Conservation (phyloP, 2,888 invertebrate species). For the Nyleta sp. region DNA sequence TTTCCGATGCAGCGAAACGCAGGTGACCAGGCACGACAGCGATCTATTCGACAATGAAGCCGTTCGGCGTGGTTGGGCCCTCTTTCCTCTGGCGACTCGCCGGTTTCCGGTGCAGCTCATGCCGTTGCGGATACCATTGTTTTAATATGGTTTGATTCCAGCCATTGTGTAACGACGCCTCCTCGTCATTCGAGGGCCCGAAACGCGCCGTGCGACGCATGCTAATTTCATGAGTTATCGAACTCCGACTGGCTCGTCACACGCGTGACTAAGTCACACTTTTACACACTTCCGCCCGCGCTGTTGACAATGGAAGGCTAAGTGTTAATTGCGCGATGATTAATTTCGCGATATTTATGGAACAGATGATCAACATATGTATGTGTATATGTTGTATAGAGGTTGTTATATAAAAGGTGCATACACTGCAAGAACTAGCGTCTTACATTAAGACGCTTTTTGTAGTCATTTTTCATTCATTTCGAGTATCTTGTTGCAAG, state of each 20-base stretch:
- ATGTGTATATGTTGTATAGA: too few species aligned
- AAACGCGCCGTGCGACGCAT: conserved; percentile 71
- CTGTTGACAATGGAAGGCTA: conserved; percentile 1
- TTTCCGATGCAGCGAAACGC: conserved; percentile 16
- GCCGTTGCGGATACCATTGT: conserved; percentile 74
- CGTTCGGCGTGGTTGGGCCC: conserved; percentile 71
- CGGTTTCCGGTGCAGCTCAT: conserved; percentile 69
- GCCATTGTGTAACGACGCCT: conserved; percentile 76
- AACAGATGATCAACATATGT: too few species aligned
- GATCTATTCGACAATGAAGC: conserved; percentile 78
- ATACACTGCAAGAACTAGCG: too few species aligned
- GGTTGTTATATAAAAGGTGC: too few species aligned
- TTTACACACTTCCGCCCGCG: conserved; percentile 72
- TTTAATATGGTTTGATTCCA: conserved; percentile 77
- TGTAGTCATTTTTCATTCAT: too few species aligned
- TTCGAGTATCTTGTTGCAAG: too few species aligned
- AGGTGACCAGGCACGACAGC: conserved; percentile 73
- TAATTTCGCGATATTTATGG: too few species aligned
- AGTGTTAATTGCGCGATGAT: conserved; percentile 5
- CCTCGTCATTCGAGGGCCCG: conserved; percentile 73
- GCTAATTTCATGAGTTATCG: conserved; percentile 76
- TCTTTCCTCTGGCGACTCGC: conserved; percentile 67
- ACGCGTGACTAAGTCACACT: conserved; percentile 71
- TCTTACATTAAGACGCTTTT: too few species aligned
- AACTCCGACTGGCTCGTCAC: conserved; percentile 69